Conservation (phyloP, 2,113 vertebrate genomes). For the Potamarius usumacintae region DNA sequence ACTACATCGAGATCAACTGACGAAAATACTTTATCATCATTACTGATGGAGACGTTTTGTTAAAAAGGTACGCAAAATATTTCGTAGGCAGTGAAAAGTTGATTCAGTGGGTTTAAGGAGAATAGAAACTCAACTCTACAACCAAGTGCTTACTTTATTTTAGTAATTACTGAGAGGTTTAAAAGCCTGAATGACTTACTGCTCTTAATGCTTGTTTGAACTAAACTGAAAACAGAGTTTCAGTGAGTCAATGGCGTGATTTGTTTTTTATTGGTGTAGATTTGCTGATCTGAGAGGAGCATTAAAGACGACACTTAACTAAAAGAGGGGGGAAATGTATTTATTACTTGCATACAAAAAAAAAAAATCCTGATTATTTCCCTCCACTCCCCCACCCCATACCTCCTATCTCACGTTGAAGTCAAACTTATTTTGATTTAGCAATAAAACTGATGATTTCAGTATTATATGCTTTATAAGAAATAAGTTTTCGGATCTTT, state of each 20-base stretch:
- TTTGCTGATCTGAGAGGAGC: not conserved
- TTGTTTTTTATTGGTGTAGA: not conserved
- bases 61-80: constrained; percentile 15
- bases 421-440: not conserved
- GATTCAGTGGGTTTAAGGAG: not conserved
- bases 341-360: not conserved
- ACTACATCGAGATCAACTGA: constrained; percentile 4
- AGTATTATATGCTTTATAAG: not conserved
- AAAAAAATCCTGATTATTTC: not conserved
- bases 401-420: no score
- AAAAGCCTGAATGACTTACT: not conserved
- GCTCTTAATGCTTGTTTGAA: constrained; percentile 18
- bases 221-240: not conserved
- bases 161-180: not conserved
- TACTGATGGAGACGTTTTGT: constrained; percentile 10
- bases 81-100: constrained; percentile 35
- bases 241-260: not conserved
- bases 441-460: not conserved
- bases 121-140: not conserved
- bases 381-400: no score
- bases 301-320: not conserved
- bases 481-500: not conserved
- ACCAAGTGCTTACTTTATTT: constrained; percentile 21
- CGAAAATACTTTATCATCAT: constrained; percentile 27
- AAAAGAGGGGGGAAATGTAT: not conserved